Percentiles rank a stretch among this genome's conserved stretches.
phyloP scores from a whole-genome alignment of 2,113 vertebrate genomes.

The Dasypus novemcinctus region DNA sequence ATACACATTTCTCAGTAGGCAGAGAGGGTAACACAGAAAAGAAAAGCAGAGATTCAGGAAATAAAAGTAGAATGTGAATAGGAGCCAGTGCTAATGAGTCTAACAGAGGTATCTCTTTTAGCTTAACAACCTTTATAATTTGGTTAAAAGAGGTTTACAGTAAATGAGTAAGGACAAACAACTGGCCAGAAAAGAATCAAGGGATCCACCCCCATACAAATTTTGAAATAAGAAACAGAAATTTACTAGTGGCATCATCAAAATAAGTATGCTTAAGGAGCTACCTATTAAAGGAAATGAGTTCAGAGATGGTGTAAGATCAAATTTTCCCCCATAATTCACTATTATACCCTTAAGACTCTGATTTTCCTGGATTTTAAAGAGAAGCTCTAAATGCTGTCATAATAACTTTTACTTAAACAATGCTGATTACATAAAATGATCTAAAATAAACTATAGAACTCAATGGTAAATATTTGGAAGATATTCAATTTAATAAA shows the following conservation, averaged over 20 bases:
- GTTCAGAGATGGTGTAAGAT: accelerated
- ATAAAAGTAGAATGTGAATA: background rate
- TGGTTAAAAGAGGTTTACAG: background rate
- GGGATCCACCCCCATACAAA: background rate
- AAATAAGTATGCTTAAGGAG: background rate
- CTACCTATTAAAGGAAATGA: background rate
- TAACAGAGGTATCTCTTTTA: background rate
- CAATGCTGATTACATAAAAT: background rate
- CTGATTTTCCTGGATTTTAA: background rate
- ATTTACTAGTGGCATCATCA: background rate
- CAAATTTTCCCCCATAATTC: background rate
- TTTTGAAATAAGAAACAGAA: background rate
- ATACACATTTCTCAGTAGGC: background rate
- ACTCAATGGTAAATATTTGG: background rate
- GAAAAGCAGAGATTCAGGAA: background rate
- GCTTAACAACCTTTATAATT: background rate
- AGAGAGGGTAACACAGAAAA: background rate
- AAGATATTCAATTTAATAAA: background rate
- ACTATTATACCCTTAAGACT: background rate
- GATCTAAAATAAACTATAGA: background rate
- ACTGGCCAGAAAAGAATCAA: background rate
- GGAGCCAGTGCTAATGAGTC: background rate
- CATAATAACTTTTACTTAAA: background rate
- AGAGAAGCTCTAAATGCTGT: background rate
- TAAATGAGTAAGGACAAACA: background rate